These are phyloP conservation scores for Oxyruncus cristatus DNA, from an alignment of 2,113 vertebrate species.

Conservation along the genomic window DNA sequence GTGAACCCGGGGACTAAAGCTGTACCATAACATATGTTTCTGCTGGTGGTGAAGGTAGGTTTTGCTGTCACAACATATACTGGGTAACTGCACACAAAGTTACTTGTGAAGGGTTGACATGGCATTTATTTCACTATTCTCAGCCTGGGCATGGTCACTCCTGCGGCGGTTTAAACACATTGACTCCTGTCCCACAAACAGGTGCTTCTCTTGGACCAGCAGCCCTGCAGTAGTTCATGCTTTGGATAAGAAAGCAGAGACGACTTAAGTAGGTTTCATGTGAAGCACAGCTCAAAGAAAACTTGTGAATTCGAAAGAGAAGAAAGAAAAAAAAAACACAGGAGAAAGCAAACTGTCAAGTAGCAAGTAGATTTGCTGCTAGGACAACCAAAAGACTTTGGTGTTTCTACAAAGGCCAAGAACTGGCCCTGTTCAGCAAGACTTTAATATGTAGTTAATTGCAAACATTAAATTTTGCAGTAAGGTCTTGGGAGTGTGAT, in stretches of 20 bases:
- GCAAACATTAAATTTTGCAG: neutral
- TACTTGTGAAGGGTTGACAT: neutral
- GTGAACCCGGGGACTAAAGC: neutral
- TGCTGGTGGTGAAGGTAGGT: neutral
- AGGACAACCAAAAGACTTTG: neutral
- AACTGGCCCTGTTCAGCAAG: neutral
- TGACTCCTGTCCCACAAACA: neutral
- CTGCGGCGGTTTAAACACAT: neutral
- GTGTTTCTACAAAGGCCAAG: neutral
- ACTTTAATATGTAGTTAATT: neutral
- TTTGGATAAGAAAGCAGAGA: neutral
- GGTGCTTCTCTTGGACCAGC: neutral
- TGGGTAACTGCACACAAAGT: neutral
- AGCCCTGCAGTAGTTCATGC: neutral
- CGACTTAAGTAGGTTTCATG: neutral
- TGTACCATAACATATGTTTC: neutral
- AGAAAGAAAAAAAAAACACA: neutral
- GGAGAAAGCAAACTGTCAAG: neutral
- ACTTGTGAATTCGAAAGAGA: neutral
- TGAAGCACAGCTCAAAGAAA: neutral
- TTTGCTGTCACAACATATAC: accelerated
- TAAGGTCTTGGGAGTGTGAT: neutral
- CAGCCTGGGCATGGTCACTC: neutral
- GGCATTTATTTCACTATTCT: neutral
- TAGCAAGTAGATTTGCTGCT: neutral